Conservation (phyloP, 1,140 invertebrate genomes). For the Ectropis grisescens region DNA sequence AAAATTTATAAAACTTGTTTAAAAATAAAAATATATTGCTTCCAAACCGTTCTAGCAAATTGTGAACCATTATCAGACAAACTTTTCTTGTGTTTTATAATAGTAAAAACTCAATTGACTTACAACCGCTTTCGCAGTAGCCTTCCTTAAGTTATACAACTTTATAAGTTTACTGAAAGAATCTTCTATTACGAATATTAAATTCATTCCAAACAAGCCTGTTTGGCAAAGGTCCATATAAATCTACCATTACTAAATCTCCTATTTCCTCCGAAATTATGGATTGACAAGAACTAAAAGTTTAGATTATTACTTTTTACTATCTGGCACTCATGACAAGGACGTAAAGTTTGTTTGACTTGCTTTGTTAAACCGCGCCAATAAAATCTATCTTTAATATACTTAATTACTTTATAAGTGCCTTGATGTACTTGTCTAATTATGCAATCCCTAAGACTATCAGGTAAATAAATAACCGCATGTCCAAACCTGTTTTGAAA, state of each 20-base stretch:
- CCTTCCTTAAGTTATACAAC: slow-evolving; percentile 26
- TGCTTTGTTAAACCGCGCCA: slow-evolving; percentile 20
- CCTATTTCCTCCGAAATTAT: slow-evolving; percentile 12
- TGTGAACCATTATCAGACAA: slow-evolving; percentile 19
- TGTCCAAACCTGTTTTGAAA: background rate
- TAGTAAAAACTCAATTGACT: slow-evolving; percentile 4
- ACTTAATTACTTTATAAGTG: slow-evolving; percentile 22
- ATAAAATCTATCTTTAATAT: slow-evolving; percentile 24
- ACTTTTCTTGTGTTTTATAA: slow-evolving; percentile 8
- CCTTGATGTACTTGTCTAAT: slow-evolving; percentile 24
- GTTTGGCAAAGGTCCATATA: slow-evolving; percentile 27
- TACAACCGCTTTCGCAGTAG: slow-evolving; percentile 17
- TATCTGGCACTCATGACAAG: slow-evolving; percentile 14
- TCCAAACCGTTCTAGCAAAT: slow-evolving; percentile 11
- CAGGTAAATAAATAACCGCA: slow-evolving; percentile 8
- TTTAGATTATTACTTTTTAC: slow-evolving; percentile 10
- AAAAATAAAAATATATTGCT: background rate
- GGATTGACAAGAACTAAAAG: slow-evolving; percentile 9
- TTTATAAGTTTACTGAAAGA: slow-evolving; percentile 32
- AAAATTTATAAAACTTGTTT: no score
- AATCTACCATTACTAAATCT: slow-evolving; percentile 31
- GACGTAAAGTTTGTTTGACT: slow-evolving; percentile 17
- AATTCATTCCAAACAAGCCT: slow-evolving; percentile 11
- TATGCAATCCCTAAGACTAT: slow-evolving; percentile 5
- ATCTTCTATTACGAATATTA: slow-evolving; percentile 35